Conservation (phyloP, 1,140 invertebrate species). For the Drosophila auraria region DNA sequence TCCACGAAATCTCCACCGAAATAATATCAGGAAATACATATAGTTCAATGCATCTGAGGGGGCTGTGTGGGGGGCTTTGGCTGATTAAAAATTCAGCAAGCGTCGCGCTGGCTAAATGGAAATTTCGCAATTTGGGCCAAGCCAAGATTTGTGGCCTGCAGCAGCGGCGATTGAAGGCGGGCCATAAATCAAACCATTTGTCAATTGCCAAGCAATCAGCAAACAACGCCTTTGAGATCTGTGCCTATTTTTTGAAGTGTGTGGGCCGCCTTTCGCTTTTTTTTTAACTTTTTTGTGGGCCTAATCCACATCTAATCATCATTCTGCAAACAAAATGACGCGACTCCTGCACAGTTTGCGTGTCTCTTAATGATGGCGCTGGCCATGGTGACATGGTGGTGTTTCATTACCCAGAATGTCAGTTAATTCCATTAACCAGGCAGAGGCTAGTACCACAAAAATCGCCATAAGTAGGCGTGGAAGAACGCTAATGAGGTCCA, state of each 20-base stretch:
- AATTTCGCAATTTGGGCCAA: constrained; percentile 73
- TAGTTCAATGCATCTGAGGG: constrained; percentile 43
- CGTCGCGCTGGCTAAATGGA: constrained; percentile 58
- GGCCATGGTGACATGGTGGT: constrained; percentile 34
- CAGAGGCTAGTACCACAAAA: constrained; percentile 3
- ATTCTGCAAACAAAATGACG: constrained; percentile 51
- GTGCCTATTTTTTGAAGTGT: constrained; percentile 16
- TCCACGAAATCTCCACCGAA: constrained; percentile 32
- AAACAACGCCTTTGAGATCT: constrained; percentile 45
- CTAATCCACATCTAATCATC: constrained; percentile 50
- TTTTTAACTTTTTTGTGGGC: not conserved
- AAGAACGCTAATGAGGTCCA: constrained; percentile 4
- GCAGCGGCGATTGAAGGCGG: constrained; percentile 8
- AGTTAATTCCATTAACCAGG: constrained; percentile 37
- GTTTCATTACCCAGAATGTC: constrained; percentile 52
- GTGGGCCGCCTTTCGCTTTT: constrained; percentile 37
- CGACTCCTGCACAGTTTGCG: constrained; percentile 57
- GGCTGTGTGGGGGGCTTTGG: not conserved
- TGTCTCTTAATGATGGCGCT: constrained; percentile 57
- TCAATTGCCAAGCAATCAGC: constrained; percentile 35
- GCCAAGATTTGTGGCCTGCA: constrained; percentile 61
- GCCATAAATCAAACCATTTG: constrained; percentile 58
- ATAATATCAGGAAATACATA: constrained; percentile 54
- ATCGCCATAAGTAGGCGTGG: constrained; percentile 14
- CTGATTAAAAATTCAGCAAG: constrained; percentile 69